phyloP scores from a whole-genome alignment of 2,797 vertebrate species.

The Cirrhinus molitorella region DNA sequence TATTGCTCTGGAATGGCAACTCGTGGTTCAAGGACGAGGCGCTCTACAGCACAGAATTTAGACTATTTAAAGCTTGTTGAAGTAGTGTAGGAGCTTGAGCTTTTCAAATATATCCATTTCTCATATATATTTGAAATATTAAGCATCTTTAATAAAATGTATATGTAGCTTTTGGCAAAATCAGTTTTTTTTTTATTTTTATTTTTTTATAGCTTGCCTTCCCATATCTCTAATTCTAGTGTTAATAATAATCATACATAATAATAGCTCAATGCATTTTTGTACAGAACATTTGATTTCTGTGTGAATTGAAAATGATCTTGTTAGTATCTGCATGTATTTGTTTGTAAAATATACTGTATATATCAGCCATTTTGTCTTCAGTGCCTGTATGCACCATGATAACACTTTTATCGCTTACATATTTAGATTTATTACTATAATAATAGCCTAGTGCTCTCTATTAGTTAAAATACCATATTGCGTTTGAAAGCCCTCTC shows the following conservation, averaged over 20 bases:
- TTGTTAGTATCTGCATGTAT: background rate
- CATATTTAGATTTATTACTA: background rate
- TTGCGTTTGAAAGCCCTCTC: constrained; percentile 1
- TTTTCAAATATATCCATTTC: background rate
- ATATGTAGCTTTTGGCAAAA: background rate
- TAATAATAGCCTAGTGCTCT: background rate
- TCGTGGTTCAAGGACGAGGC: background rate
- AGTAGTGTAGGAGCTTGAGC: background rate
- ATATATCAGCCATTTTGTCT: background rate
- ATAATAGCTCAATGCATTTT: background rate
- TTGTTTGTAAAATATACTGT: background rate
- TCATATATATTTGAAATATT: background rate
- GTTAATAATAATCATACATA: background rate
- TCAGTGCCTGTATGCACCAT: background rate
- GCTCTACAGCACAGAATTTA: background rate
- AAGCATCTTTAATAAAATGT: background rate
- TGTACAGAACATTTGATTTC: background rate
- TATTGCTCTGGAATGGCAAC: background rate
- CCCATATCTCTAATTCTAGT: background rate
- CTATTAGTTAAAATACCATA: background rate
- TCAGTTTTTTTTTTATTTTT: too few species aligned
- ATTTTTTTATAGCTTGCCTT: background rate
- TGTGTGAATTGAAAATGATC: background rate
- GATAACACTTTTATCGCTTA: background rate
- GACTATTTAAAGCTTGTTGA: background rate